Evolutionary conservation across 2,888 invertebrate species (phyloP).

Genomic region (Oscheius sp.): DNA sequence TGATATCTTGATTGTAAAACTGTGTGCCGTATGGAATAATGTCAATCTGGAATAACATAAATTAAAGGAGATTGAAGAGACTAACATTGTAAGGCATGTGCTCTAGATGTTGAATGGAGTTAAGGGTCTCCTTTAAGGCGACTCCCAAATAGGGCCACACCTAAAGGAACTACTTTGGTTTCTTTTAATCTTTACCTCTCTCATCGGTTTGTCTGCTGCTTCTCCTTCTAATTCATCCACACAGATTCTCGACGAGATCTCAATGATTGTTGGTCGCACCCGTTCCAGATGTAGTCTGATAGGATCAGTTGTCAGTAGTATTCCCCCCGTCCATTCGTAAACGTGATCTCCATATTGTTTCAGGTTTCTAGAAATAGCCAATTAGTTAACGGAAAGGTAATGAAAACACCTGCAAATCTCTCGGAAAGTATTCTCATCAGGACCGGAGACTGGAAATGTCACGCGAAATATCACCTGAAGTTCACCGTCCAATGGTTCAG

Average conservation of each 20-base stretch:
- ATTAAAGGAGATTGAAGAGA: neutral
- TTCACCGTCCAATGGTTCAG: constrained; percentile 48
- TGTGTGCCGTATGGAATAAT: constrained; percentile 43
- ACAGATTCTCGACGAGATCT: constrained; percentile 44
- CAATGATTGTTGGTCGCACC: constrained; percentile 42
- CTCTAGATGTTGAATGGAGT: constrained; percentile 40
- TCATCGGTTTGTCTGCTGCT: constrained; percentile 21
- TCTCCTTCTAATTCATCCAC: constrained; percentile 49
- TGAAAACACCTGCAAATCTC: constrained; percentile 40
- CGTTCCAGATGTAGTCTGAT: constrained; percentile 44
- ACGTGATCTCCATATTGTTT: constrained; percentile 32
- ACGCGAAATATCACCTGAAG: constrained; percentile 50
- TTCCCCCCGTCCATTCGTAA: constrained; percentile 49
- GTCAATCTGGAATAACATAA: constrained; percentile 33
- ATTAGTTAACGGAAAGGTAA: neutral
- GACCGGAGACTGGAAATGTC: constrained; percentile 42
- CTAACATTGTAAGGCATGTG: constrained; percentile 34
- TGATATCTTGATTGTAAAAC: constrained; percentile 38
- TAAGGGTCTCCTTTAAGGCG: constrained; percentile 39
- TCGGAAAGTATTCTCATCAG: constrained; percentile 44
- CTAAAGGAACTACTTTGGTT: constrained; percentile 1
- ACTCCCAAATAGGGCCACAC: constrained; percentile 44
- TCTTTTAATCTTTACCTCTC: constrained; percentile 13
- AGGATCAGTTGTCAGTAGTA: constrained; percentile 42
- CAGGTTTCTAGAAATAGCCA: constrained; percentile 13